Evolutionary conservation across 2,888 invertebrate genomes (phyloP).

Genomic region (Drosophila limbata): DNA sequence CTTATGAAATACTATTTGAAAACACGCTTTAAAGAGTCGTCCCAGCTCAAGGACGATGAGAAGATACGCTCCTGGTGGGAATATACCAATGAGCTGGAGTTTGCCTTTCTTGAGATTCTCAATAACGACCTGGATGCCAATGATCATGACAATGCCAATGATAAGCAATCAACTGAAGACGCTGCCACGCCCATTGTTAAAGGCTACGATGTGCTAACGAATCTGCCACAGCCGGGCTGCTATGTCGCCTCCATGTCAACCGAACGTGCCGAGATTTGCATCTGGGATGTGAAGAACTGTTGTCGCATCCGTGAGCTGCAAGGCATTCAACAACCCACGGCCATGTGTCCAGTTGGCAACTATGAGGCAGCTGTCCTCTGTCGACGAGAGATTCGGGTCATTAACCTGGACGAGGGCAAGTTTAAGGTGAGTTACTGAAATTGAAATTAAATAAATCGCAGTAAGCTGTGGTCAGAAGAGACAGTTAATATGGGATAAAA

Average conservation of each 20-base stretch:
- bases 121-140: constrained; percentile 80
- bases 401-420: constrained; percentile 91
- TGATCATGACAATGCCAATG: constrained; percentile 4
- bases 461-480: no score
- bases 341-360: constrained; percentile 91
- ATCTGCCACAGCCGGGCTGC: constrained; percentile 87
- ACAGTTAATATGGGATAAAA: no score
- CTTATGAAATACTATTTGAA: constrained; percentile 87
- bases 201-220: constrained; percentile 85
- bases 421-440: constrained; percentile 77
- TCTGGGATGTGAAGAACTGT: constrained; percentile 91
- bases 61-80: constrained; percentile 83
- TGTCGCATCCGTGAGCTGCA: constrained; percentile 89
- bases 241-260: constrained; percentile 92
- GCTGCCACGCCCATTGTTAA: constrained; percentile 43
- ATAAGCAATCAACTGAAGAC: constrained; percentile 4
- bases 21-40: constrained; percentile 78
- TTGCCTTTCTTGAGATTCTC: constrained; percentile 86
- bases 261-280: constrained; percentile 91
- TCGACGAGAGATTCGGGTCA: constrained; percentile 91
- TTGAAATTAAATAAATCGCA: no score
- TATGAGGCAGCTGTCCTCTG: constrained; percentile 92
- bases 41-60: constrained; percentile 75
- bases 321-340: constrained; percentile 92
- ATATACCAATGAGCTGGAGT: constrained; percentile 79